Conservation (phyloP, 2,888 invertebrate genomes). For the Drosophila meridionalis region DNA sequence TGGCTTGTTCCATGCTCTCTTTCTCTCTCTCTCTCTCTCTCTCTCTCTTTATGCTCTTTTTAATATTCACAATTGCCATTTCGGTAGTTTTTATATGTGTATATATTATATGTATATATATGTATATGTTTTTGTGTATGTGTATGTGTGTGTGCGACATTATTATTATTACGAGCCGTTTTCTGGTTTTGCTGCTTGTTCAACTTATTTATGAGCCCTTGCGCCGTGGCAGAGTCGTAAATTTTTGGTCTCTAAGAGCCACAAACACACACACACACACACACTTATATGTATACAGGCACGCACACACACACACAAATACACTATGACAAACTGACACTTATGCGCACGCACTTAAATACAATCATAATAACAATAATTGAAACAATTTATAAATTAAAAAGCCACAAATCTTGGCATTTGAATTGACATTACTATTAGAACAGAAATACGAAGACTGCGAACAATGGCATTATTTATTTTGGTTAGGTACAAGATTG, state of each 20-base stretch:
- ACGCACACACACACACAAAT: constrained; percentile 16
- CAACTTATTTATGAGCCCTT: constrained; percentile 74
- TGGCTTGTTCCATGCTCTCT: constrained; percentile 38
- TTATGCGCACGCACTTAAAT: constrained; percentile 78
- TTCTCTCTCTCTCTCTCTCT: constrained; percentile 24
- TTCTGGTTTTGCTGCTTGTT: constrained; percentile 75
- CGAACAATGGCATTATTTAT: constrained; percentile 35
- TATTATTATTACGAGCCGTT: constrained; percentile 79
- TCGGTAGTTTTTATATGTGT: constrained; percentile 70
- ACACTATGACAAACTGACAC: constrained; percentile 39
- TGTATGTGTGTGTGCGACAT: constrained; percentile 65
- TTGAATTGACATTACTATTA: constrained; percentile 75
- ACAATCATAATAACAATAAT: constrained; percentile 81
- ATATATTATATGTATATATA: constrained; percentile 32
- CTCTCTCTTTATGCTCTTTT: constrained; percentile 20
- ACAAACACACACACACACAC: constrained; percentile 16
- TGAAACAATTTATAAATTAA: constrained; percentile 81
- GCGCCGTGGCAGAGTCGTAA: constrained; percentile 64
- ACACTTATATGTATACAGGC: background rate
- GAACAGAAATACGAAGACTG: constrained; percentile 47
- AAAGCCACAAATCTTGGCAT: constrained; percentile 82
- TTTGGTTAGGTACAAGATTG: constrained; percentile 18
- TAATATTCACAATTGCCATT: constrained; percentile 80
- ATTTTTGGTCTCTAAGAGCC: constrained; percentile 64
- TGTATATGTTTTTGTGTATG: constrained; percentile 31